Evolutionary conservation across 2,888 invertebrate species (phyloP), one percentile per base, ranked within the genome.

Genomic region (Eutolmus rufibarbis): DNA sequence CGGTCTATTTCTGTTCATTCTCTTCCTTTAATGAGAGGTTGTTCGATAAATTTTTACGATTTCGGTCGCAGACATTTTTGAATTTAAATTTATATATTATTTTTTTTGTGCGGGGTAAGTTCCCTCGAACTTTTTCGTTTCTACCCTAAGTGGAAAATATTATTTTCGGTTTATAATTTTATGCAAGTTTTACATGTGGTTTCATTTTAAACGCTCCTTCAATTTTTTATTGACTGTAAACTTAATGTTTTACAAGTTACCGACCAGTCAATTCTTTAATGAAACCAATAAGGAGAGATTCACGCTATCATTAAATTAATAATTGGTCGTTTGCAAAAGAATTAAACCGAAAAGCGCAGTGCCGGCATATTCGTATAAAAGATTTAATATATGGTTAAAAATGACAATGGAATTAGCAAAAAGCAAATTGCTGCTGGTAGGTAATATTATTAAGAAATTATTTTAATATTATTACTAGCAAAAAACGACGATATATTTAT

Each of bases 11-110:
- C 77, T 77, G 57, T 77, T 86, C 86, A 76, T 86, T 77, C 76
- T 23, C 31, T 74, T 56, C 57, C 85, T 74, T 85, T 85, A 82
- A 82, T 82, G 57, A 82, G 82, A 82, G 14, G 82, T 40, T 82
- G 82, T 82, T 82, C 82, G 82, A 57, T 82, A 82, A 82, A 82
- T 82, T 82, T 82, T 66, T 82, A 82, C 57, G 82, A 82, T 57
- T 82, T 82, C 57, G 37, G 14, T 14, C 40, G 31, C 56, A 40
- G 51, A 37, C 31, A 19, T 77, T 37, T 79, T 79, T 46, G 23
- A 82, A 57, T 82, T 82, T 82, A 66, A 34, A 57, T 81, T 81
- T 46, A 1, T 79, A 19, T 23, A 23, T 74, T 74, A 51, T 12
- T 2, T 23, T 28, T 66, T 66, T 66, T 12, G 19, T 66, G 66